A percentile compares a stretch with the other conserved stretches of the same genome.
phyloP scores from a whole-genome alignment of 2,888 invertebrate species.

The Mythimna albipuncta region DNA sequence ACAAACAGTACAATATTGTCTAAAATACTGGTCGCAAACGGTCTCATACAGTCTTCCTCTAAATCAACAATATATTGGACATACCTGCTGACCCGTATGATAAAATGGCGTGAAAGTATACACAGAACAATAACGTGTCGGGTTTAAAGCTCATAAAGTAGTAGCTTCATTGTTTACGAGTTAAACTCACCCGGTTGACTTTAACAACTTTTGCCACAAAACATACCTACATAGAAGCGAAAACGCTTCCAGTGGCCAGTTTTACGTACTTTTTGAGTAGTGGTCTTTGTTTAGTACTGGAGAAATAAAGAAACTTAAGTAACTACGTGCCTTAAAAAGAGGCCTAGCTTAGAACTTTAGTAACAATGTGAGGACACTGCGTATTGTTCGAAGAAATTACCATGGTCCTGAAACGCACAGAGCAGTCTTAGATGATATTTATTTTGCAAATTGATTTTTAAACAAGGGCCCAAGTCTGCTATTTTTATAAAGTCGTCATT shows the following conservation, averaged over 20 bases:
- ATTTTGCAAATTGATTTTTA: too few species aligned
- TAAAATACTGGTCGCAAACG: background rate
- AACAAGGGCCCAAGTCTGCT: too few species aligned
- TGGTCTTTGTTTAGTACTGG: slow-evolving; percentile 5
- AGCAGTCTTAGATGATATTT: too few species aligned
- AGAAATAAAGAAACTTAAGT: slow-evolving; percentile 3
- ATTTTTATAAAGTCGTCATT: too few species aligned
- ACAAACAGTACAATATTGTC: too few species aligned
- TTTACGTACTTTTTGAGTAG: slow-evolving; percentile 23
- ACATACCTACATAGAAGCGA: slow-evolving; percentile 14
- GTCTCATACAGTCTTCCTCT: background rate
- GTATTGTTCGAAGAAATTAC: too few species aligned
- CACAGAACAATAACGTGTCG: slow-evolving; percentile 35
- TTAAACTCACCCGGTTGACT: slow-evolving; percentile 40
- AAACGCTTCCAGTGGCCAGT: slow-evolving; percentile 23
- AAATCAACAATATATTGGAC: background rate
- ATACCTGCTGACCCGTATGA: slow-evolving; percentile 8
- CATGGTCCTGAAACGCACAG: too few species aligned
- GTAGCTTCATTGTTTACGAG: slow-evolving; percentile 58
- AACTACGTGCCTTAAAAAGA: slow-evolving; percentile 1
- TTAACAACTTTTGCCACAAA: slow-evolving; percentile 49
- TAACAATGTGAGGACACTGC: too few species aligned
- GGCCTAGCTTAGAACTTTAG: background rate
- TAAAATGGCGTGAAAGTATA: slow-evolving; percentile 31
- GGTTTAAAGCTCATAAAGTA: slow-evolving; percentile 59